Base-by-base conservation (phyloP, 1,140 invertebrate species). In the Nixonia krombeini region DNA sequence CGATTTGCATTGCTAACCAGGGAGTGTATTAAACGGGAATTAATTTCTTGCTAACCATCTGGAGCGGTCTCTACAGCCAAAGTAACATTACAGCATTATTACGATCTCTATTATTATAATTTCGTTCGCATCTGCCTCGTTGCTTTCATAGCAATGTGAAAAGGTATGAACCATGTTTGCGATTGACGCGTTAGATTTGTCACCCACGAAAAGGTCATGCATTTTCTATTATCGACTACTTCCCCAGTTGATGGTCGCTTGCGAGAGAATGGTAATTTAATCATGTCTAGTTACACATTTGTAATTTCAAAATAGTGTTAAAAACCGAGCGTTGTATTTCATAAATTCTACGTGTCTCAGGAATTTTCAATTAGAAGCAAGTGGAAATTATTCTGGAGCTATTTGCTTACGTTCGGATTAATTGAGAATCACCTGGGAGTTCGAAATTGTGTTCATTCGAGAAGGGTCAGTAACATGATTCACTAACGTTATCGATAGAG, bases 1-100 rank as follows among this genome's bases (percentile, higher is more conserved):
- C 75, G 73, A 83, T 83, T 82, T 83, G 81, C 81, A 82, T 79
- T 83, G 79, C 79, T 81, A 83, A 83, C 74, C 68, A 79, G 78
- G 55, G 72, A 82, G 79, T 83, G 71, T 73, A 82, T 83, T 80
- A 81, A 83, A 82, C 73, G 74, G 57, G 78, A 83, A 82, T 81
- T 80, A 81, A 82, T 82, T 81, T 79, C 80, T 80, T 80, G 78
- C 77, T 80, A 80, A 82, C 78, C 78, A 74, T 81, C 79, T 79
- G 73, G 65, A 81, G 74, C 79, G 62, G 55, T 50, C 69, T 50
- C 69, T 65, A 31, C 45, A 58, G 64, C 67, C 69, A 55, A 64
- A 68, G 53, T 69, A 69, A 75, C 66, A 67, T 66, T 72, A 66
- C 58, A 46, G 68, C 61, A 74, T 75, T 75, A 73, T 72, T 49